Base-by-base conservation (phyloP, 2,113 vertebrate species). In the Tursiops truncatus region DNA sequence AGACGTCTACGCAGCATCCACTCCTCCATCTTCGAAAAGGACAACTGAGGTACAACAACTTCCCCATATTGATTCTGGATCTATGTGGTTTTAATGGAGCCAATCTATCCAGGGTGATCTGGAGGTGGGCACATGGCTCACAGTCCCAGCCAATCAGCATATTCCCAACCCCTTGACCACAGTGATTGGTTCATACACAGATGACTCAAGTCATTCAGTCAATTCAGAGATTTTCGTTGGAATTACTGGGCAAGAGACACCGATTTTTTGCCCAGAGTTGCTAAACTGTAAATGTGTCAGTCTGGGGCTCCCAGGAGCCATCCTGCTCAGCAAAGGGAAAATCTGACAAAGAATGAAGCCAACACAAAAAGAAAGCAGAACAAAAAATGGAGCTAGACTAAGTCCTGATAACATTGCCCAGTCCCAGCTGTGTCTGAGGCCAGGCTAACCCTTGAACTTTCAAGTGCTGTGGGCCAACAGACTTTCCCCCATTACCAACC, bases 381-480 rank as follows among this genome's bases (percentile, higher is more conserved):
- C 44, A n/a, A 74, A 60, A 81, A 67, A 67, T 6, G 26, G 53
- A 77, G 70, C 88, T 2, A 68, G 82, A 88, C 13, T 11, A 11
- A 67, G n/a, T 79, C 15, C 79, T 41, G 50, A 50, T 47, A 67
- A 77, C 14, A 4, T 20, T 20, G 60, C 14, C 80, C 3, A 10
- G 74, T 31, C 56, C 70, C 79, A 82, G 77, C 77, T 68, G 56
- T 41, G 38, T 38, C 60, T 56, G 65, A 56, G 31, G 44, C 70
- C 28, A 67, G 67, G 62, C 53, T 76, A 44, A 76, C 79, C 74
- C 44, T 44, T 71, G 41, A 96, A 71, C 80, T 90, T 97, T 90
- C 63, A 80, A 28, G 18, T 65, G 63, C 76, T 20, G 6, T 44
- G 41, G 86, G 82, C 38, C 56, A 85, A 84, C 2, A 77, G 17